These are phyloP conservation scores for Romanomermis culicivorax DNA, from an alignment of 2,888 invertebrate genomes.

Conservation along the genomic window DNA sequence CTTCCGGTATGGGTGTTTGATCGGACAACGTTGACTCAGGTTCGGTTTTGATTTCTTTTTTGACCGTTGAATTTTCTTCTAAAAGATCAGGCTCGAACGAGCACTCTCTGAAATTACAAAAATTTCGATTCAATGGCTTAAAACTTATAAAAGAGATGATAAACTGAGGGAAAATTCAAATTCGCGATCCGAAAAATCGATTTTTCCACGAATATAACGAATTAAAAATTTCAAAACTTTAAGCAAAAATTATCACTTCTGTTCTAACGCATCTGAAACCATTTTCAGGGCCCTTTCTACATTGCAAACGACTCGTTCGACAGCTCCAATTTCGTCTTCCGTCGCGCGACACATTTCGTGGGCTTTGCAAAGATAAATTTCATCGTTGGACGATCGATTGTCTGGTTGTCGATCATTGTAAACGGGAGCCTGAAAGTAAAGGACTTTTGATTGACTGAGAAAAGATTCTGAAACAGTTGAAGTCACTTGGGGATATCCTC, in stretches of 20 bases:
- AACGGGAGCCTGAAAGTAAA: too few species aligned
- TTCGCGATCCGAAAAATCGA: background rate
- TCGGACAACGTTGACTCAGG: background rate
- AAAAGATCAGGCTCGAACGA: background rate
- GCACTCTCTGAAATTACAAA: background rate
- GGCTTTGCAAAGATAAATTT: conserved; percentile 74
- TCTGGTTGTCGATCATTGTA: too few species aligned
- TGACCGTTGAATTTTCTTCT: background rate
- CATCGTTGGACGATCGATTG: conserved; percentile 56
- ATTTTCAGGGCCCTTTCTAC: conserved; percentile 80
- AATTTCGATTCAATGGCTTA: too few species aligned
- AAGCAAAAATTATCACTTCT: too few species aligned
- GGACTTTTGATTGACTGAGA: too few species aligned
- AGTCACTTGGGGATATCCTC: too few species aligned
- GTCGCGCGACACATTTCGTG: conserved; percentile 82
- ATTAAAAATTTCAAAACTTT: too few species aligned
- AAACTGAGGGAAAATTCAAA: background rate
- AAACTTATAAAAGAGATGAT: too few species aligned
- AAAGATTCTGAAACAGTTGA: too few species aligned
- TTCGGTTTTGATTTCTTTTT: too few species aligned
- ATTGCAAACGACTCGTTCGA: conserved; percentile 73
- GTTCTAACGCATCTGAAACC: conserved; percentile 68
- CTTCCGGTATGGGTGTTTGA: conserved; percentile 30
- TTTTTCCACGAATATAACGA: background rate
- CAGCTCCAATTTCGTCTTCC: conserved; percentile 50